phyloP scores from a whole-genome alignment of 2,797 vertebrate species.

The Rhinoraja longicauda region DNA sequence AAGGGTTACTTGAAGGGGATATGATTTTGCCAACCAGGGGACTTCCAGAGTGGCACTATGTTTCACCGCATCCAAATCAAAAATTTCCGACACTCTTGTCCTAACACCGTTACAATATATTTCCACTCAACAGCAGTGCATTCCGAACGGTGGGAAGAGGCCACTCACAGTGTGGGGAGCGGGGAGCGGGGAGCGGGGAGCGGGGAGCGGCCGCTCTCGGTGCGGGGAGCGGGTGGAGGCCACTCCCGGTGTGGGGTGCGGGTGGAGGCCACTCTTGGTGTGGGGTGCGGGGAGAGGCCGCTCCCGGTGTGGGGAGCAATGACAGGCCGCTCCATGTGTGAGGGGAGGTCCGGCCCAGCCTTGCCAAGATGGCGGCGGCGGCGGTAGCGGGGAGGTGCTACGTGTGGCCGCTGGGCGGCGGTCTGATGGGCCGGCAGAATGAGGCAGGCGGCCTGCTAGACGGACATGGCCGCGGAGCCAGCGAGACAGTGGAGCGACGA shows the following conservation, averaged over 20 bases:
- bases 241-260: no score
- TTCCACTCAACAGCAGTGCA: no score
- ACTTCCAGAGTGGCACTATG: background rate
- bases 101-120: background rate
- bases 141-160: background rate
- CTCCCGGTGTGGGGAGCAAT: no score
- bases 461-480: slow-evolving; percentile 66
- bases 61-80: background rate
- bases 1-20: background rate
- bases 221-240: background rate
- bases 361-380: background rate
- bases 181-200: background rate
- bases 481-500: slow-evolving; percentile 76
- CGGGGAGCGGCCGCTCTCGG: no score
- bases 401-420: slow-evolving; percentile 9
- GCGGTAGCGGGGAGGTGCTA: no score
- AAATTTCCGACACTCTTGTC: background rate
- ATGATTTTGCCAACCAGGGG: background rate
- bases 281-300: no score
- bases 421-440: background rate
- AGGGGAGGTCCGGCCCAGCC: no score
- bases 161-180: background rate
- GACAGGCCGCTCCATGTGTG: no score
- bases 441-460: background rate
- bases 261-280: no score